phyloP scores from a whole-genome alignment of 2,797 vertebrate species.

The Acanthurus leucopareius region DNA sequence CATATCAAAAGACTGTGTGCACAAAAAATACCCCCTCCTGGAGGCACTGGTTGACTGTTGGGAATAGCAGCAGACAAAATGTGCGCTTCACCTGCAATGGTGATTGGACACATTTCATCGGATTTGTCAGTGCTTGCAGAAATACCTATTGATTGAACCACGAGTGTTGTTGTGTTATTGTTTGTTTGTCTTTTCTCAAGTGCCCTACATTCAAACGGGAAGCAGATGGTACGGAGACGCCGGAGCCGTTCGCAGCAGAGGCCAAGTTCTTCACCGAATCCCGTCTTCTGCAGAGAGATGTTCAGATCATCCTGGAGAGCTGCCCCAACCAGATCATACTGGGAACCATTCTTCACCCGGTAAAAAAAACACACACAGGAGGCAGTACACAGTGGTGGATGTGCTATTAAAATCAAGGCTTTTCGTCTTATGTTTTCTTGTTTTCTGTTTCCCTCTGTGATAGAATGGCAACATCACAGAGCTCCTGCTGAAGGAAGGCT shows the following conservation, averaged over 20 bases:
- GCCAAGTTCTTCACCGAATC: conserved; percentile 99
- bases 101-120: neutral
- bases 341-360: conserved; percentile 97
- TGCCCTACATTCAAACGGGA: conserved; percentile 96
- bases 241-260: conserved; percentile 94
- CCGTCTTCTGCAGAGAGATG: conserved; percentile 94
- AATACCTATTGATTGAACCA: neutral
- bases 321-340: conserved; percentile 97
- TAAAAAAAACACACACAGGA: conserved; percentile 46
- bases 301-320: conserved; percentile 97
- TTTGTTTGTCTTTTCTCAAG: conserved; percentile 72
- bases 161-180: neutral
- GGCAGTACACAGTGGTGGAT: too few relatives aligned
- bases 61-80: conserved; percentile 9
- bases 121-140: neutral
- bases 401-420: neutral
- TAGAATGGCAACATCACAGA: conserved; percentile 99
- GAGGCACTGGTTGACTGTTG: neutral
- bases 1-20: conserved; percentile 6
- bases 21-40: neutral
- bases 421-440: neutral
- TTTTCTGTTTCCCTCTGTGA: neutral
- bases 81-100: neutral
- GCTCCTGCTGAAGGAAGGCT: conserved; percentile 95
- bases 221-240: conserved; percentile 90